A percentile compares a stretch with the other conserved stretches of the same genome.
These are phyloP conservation scores for Cygnus atratus DNA, from an alignment of 2,113 vertebrate genomes.

Conservation along the genomic window DNA sequence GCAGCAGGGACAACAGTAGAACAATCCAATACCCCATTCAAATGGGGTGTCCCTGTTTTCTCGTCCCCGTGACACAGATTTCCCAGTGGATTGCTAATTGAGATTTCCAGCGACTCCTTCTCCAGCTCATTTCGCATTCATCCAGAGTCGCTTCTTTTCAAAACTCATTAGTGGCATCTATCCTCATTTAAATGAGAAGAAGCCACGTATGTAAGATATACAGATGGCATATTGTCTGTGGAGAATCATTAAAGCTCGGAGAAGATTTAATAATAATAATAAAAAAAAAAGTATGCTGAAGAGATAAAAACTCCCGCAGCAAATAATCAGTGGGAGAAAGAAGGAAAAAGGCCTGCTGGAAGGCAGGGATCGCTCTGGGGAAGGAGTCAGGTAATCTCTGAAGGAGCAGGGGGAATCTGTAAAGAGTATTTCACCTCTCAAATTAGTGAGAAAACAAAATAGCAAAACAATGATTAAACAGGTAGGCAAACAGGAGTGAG, in stretches of 20 bases:
- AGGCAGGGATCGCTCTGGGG: not conserved
- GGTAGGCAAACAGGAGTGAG: not conserved
- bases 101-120: not conserved
- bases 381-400: not conserved
- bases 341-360: not conserved
- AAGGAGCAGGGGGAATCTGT: not conserved
- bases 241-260: slow-evolving; percentile 17
- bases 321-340: not conserved
- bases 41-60: not conserved
- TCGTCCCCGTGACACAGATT: fast-evolving
- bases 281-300: not conserved
- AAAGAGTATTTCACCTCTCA: not conserved
- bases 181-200: slow-evolving; percentile 59
- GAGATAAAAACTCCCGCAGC: not conserved
- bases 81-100: not conserved
- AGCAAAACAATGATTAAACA: not conserved
- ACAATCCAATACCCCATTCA: fast-evolving
- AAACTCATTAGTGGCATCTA: slow-evolving; percentile 66
- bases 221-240: slow-evolving; percentile 56
- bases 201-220: slow-evolving; percentile 33
- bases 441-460: not conserved
- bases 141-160: not conserved
- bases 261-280: not conserved
- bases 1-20: not conserved
- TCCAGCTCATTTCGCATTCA: slow-evolving; percentile 58